These are phyloP conservation scores for Mobula hypostoma DNA, from an alignment of 2,113 vertebrate species.

Conservation along the genomic window DNA sequence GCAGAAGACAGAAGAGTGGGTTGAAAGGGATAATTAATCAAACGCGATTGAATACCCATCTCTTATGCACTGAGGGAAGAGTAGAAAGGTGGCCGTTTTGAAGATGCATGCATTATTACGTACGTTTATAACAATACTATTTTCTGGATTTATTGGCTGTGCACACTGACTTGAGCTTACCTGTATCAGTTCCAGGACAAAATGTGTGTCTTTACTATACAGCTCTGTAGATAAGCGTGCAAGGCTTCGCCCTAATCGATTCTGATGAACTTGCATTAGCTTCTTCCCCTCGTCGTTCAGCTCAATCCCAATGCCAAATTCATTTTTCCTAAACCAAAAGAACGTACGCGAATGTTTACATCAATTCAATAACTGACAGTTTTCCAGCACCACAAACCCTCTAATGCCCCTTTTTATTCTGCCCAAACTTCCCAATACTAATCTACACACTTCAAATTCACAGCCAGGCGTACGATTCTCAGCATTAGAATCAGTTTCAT, in stretches of 20 bases:
- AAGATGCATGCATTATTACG: neutral
- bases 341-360: constrained; percentile 3
- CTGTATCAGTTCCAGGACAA: constrained; percentile 70
- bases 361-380: neutral
- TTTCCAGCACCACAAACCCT: neutral
- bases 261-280: constrained; percentile 61
- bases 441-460: neutral
- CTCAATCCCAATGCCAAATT: constrained; percentile 65
- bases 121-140: neutral
- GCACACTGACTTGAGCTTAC: constrained; percentile 41
- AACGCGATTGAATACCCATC: too few relatives aligned
- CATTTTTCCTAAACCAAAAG: constrained; percentile 53
- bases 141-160: neutral
- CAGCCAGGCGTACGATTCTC: neutral
- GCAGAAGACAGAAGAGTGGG: too few relatives aligned
- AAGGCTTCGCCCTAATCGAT: constrained; percentile 60
- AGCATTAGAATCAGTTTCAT: too few relatives aligned
- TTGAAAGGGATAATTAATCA: too few relatives aligned
- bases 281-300: constrained; percentile 54
- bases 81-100: neutral
- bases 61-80: neutral
- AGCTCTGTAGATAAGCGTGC: constrained; percentile 67
- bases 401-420: neutral
- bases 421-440: neutral
- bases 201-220: constrained; percentile 74